These are phyloP conservation scores for Gymnogyps californianus DNA, from an alignment of 2,113 vertebrate species.

Conservation along the genomic window DNA sequence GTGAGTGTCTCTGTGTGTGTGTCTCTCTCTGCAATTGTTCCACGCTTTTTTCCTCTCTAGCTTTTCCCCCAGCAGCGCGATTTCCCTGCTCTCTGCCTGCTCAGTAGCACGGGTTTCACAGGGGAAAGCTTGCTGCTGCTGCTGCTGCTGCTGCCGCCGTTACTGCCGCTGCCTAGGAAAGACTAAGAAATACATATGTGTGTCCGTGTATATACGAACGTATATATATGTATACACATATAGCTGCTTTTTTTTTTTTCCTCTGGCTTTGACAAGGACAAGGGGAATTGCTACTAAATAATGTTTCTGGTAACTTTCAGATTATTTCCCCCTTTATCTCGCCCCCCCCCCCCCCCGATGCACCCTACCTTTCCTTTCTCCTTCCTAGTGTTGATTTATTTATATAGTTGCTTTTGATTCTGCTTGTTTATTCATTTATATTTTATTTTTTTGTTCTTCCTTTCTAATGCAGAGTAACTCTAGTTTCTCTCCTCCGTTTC, in stretches of 20 bases:
- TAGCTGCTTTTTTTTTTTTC: conserved; percentile 70
- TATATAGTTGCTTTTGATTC: conserved; percentile 68
- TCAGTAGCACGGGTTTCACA: conserved; percentile 82
- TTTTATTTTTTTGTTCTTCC: conserved; percentile 12
- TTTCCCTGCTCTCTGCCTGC: conserved; percentile 71
- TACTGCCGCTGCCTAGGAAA: background rate
- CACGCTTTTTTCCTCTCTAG: conserved; percentile 80
- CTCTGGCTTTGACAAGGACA: conserved; percentile 78
- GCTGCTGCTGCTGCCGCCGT: background rate
- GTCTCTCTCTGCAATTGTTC: conserved; percentile 77
- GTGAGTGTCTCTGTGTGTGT: conserved; percentile 72
- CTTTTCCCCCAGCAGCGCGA: conserved; percentile 71
- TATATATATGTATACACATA: conserved; percentile 56
- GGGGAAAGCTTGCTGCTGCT: conserved; percentile 70
- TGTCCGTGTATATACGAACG: conserved; percentile 52
- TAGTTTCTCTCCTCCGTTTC: conserved; percentile 50
- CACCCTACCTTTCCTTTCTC: conserved; percentile 27
- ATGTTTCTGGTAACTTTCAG: conserved; percentile 95
- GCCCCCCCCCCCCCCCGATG: background rate
- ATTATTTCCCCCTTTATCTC: conserved; percentile 65
- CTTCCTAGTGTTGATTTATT: conserved; percentile 52
- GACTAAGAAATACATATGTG: conserved; percentile 37
- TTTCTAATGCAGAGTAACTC: conserved; percentile 54
- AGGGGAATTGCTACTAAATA: conserved; percentile 77
- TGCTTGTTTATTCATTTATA: conserved; percentile 61